These are phyloP conservation scores for Ispidina picta DNA, from an alignment of 2,797 vertebrate genomes.

Conservation along the genomic window DNA sequence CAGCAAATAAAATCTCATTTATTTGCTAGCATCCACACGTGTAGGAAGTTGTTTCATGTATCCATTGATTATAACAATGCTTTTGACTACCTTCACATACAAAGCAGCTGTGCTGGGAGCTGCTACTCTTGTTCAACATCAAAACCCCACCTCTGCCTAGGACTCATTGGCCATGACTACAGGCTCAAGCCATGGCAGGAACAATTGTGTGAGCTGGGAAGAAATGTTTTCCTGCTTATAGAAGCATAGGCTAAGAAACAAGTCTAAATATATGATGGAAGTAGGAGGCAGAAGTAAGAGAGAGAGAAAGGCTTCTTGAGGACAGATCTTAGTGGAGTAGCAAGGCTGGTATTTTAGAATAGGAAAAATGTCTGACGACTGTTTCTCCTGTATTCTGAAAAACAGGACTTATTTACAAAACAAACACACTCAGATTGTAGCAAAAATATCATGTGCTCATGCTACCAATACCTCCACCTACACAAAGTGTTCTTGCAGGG, in stretches of 20 bases:
- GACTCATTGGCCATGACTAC: rapidly evolving
- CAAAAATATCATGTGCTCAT: background rate
- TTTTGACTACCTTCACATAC: background rate
- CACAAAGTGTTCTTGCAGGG: background rate
- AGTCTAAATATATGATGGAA: background rate
- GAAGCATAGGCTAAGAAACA: background rate
- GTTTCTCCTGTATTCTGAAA: background rate
- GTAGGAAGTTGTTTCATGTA: background rate
- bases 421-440: background rate
- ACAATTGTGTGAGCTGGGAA: background rate
- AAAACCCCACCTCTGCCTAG: background rate
- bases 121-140: background rate
- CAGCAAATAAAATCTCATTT: background rate
- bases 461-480: background rate
- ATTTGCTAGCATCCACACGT: background rate
- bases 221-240: background rate
- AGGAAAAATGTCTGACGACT: background rate
- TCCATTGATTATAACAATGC: background rate
- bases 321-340: background rate
- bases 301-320: background rate
- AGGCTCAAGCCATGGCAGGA: background rate
- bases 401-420: background rate
- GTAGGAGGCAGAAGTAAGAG: background rate
- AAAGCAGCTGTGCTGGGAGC: background rate
- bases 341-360: background rate